These are phyloP conservation scores for Crepidodera aurea DNA, from an alignment of 2,888 invertebrate species.

Conservation along the genomic window DNA sequence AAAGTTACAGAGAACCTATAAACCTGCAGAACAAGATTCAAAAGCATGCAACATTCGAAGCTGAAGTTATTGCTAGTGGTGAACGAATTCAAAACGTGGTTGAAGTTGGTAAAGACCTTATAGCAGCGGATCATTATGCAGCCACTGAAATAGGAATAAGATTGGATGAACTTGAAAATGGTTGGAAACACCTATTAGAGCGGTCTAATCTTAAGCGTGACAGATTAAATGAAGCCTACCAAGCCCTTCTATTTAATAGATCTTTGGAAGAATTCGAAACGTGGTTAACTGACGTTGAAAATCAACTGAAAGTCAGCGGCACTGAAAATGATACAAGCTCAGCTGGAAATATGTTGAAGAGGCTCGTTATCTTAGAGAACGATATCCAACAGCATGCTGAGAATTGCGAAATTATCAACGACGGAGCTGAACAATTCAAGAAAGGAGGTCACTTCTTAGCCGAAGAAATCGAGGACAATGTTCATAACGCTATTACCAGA, in stretches of 20 bases:
- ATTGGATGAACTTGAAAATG: slow-evolving; percentile 82
- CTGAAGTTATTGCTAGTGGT: slow-evolving; percentile 90
- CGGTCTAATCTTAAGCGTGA: slow-evolving; percentile 85
- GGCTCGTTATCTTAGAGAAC: slow-evolving; percentile 84
- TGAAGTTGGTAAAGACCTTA: slow-evolving; percentile 78
- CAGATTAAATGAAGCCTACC: slow-evolving; percentile 88
- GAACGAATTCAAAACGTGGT: slow-evolving; percentile 85
- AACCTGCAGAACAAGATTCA: slow-evolving; percentile 97
- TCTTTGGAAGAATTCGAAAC: slow-evolving; percentile 91
- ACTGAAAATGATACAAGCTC: slow-evolving; percentile 89
- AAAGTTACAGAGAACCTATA: slow-evolving; percentile 93
- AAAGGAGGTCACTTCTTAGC: slow-evolving; percentile 88
- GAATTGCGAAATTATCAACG: slow-evolving; percentile 79
- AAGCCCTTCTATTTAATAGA: slow-evolving; percentile 86
- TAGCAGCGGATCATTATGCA: slow-evolving; percentile 87
- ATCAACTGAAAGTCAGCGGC: slow-evolving; percentile 74
- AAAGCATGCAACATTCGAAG: slow-evolving; percentile 95
- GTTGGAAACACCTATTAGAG: slow-evolving; percentile 87
- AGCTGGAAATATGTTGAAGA: slow-evolving; percentile 82
- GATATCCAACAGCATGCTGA: slow-evolving; percentile 86
- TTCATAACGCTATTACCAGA: slow-evolving; percentile 71
- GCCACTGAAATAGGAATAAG: slow-evolving; percentile 83
- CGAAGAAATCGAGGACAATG: slow-evolving; percentile 81
- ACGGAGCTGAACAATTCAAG: slow-evolving; percentile 80
- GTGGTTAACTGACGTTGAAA: slow-evolving; percentile 92